Base-by-base conservation (phyloP, 2,888 invertebrate species). In the Micoletzkya japonica region DNA sequence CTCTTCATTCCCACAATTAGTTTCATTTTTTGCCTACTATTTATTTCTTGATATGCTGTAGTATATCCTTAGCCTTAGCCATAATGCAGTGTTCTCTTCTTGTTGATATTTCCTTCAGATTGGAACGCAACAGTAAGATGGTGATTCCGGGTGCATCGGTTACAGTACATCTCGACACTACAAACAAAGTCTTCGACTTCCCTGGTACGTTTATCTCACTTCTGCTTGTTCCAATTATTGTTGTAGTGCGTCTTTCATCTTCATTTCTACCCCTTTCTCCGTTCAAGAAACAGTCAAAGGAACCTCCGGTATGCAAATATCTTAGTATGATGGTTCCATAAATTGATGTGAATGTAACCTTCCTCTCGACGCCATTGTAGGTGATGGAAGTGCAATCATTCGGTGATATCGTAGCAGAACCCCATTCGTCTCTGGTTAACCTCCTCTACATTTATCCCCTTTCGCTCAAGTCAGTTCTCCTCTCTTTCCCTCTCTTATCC, bases 401-500 rank as follows among this genome's bases (percentile, higher is more conserved):
- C 81, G 85, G 86, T 3, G 86, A 86, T 58, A 82, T 74, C 74
- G 82, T 83, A 61, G 91, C 90, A 85, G 90, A 91, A 79, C 89
- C 91, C 34, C 90, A 92, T 86, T 94, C 95, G 0, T 91, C 92
- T 85, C 91, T 92, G 2, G 88, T 91, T 34, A 96, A 97, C 87
- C 92, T 94, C 86, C 88, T 97, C 50, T 97, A 94, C 86, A 91
- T 97, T 24, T 94, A 95, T 85, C 97, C 97, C 0, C 88, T 92
- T 77, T 70, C 73, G n/a, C 72, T 84, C 64, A 78, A 77, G 75
- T 79, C 32, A 61, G 73, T 68, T 34, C 34, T 34, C 4, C 37
- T 39, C 44, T 60, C 60, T 36, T 14, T 37, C 26, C 30, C 54
- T 10, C 20, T 44, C 10, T 44, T 44, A 14, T 44, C 20, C 17